Conservation (phyloP, 2,113 vertebrate genomes). For the Muscicapa adusta region DNA sequence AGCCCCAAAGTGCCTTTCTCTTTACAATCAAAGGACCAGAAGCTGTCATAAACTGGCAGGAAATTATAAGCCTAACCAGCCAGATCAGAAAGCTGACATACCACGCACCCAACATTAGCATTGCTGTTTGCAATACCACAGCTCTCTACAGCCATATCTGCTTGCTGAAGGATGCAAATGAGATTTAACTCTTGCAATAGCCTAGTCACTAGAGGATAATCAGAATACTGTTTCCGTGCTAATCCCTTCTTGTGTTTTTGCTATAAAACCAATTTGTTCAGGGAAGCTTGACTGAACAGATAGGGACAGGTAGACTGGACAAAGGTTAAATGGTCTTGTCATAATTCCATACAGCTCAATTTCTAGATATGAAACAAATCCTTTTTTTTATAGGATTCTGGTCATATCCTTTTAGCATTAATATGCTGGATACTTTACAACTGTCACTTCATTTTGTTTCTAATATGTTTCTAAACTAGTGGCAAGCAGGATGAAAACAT, state of each 20-base stretch:
- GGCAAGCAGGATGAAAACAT: neutral
- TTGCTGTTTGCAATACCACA: neutral
- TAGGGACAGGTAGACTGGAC: neutral
- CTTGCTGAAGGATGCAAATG: neutral
- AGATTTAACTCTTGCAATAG: conserved; percentile 4
- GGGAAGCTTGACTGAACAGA: neutral
- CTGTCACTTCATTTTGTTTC: neutral
- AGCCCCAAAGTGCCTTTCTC: neutral
- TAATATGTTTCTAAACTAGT: neutral
- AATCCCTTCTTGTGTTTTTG: neutral
- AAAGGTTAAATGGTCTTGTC: neutral
- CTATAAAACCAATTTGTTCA: neutral
- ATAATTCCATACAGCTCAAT: neutral
- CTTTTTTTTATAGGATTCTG: neutral
- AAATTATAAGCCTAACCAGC: neutral
- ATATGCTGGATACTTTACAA: neutral
- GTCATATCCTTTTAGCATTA: neutral
- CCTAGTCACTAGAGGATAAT: neutral
- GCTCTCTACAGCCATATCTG: neutral
- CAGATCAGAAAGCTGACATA: neutral
- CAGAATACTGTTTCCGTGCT: neutral
- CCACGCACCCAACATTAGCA: neutral
- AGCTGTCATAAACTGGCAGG: neutral
- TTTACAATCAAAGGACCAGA: neutral
- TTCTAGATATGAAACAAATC: neutral